A percentile compares a stretch with the other conserved stretches of the same genome.
phyloP scores from a whole-genome alignment of 1,140 invertebrate genomes.

The Diorhabda elongata region DNA sequence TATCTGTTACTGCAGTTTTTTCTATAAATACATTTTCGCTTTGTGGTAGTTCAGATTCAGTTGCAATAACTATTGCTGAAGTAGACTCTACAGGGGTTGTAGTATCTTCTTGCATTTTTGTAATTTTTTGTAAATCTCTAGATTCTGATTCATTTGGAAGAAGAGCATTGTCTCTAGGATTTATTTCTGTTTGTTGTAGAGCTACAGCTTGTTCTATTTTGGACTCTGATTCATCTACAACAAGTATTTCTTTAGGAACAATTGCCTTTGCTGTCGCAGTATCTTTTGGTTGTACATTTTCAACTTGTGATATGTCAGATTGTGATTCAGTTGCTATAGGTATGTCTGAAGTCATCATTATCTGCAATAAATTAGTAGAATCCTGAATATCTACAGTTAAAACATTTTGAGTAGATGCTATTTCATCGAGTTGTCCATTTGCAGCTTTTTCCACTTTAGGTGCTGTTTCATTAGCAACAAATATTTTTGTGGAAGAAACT shows the following conservation, averaged over 20 bases:
- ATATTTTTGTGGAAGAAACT: background rate
- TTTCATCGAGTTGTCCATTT: background rate
- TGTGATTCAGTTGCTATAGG: too few relatives aligned
- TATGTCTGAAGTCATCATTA: background rate
- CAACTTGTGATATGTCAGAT: too few relatives aligned
- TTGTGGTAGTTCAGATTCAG: background rate
- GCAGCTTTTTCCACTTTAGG: background rate
- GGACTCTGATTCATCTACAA: background rate
- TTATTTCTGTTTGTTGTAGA: background rate
- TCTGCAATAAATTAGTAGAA: background rate
- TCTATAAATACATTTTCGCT: background rate
- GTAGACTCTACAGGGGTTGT: too few relatives aligned
- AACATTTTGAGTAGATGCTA: background rate
- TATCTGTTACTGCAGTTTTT: background rate
- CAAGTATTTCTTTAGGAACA: background rate
- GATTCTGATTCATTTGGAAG: background rate
- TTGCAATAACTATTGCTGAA: conserved; percentile 5
- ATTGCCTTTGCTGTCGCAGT: background rate
- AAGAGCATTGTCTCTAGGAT: too few relatives aligned
- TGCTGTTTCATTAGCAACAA: background rate
- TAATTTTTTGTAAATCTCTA: too few relatives aligned
- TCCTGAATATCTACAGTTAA: background rate
- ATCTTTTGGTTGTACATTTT: background rate
- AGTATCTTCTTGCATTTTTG: too few relatives aligned
- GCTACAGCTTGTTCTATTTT: background rate